Conservation (phyloP, 1,140 invertebrate species). For the Drosophila parabipectinata region DNA sequence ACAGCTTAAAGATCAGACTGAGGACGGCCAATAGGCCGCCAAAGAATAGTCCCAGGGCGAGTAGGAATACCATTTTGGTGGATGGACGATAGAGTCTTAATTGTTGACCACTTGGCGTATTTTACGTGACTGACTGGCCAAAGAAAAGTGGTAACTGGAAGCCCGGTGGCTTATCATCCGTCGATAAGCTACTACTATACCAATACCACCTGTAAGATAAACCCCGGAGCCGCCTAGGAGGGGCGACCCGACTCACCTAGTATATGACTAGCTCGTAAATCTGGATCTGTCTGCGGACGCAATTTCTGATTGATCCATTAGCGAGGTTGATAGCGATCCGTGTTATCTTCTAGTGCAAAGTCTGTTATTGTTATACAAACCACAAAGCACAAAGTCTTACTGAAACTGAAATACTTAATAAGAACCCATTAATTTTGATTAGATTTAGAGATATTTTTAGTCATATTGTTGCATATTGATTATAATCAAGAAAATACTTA, state of each 20-base stretch:
- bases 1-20: constrained; percentile 33
- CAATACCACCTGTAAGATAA: constrained; percentile 18
- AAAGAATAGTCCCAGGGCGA: constrained; percentile 35
- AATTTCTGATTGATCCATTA: constrained; percentile 42
- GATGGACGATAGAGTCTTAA: not conserved
- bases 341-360: constrained; percentile 27
- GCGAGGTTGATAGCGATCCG: constrained; percentile 6
- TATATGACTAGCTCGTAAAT: constrained; percentile 50
- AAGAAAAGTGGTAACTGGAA: not conserved
- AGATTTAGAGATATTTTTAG: not conserved
- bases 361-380: constrained; percentile 10
- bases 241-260: not conserved
- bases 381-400: constrained; percentile 9
- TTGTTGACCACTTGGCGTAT: constrained; percentile 16
- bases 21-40: constrained; percentile 26
- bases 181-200: constrained; percentile 29
- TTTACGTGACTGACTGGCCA: constrained; percentile 27
- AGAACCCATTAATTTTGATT: not conserved
- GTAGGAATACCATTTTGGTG: constrained; percentile 39
- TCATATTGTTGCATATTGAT: not conserved
- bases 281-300: constrained; percentile 45
- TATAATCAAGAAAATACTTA: too few species aligned
- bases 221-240: constrained; percentile 1
- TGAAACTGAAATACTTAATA: not conserved
- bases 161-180: constrained; percentile 7